Conservation (phyloP, 2,888 invertebrate species). For the Cheilosia vernalis region DNA sequence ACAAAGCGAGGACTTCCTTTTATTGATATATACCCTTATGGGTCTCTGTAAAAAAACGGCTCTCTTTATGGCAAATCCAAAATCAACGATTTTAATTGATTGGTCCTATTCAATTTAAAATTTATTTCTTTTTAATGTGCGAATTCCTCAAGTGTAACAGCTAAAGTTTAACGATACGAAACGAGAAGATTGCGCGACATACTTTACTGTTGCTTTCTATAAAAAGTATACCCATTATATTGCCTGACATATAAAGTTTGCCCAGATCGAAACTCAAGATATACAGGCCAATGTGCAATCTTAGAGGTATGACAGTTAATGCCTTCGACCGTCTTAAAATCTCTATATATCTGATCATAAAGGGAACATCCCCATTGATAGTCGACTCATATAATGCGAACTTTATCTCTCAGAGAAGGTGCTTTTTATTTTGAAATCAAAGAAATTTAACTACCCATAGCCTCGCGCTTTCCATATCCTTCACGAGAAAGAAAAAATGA, state of each 20-base stretch:
- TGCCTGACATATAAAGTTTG: slow-evolving; percentile 63
- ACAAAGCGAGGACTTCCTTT: slow-evolving; percentile 34
- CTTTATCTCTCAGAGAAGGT: slow-evolving; percentile 41
- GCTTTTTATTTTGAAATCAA: slow-evolving; percentile 70
- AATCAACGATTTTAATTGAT: slow-evolving; percentile 75
- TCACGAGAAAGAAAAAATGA: slow-evolving; percentile 31
- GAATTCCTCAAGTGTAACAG: slow-evolving; percentile 73
- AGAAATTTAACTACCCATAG: slow-evolving; percentile 67
- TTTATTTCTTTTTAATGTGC: slow-evolving; percentile 72
- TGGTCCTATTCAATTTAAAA: slow-evolving; percentile 73
- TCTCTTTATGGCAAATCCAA: slow-evolving; percentile 65
- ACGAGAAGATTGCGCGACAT: slow-evolving; percentile 49
- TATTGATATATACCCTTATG: slow-evolving; percentile 40
- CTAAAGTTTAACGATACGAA: slow-evolving; percentile 72
- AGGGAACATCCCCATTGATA: slow-evolving; percentile 32
- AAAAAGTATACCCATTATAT: slow-evolving; percentile 47
- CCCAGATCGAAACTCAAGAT: slow-evolving; percentile 64
- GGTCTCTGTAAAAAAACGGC: slow-evolving; percentile 33
- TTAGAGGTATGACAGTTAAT: slow-evolving; percentile 51
- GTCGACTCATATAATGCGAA: slow-evolving; percentile 4
- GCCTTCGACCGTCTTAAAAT: slow-evolving; percentile 71
- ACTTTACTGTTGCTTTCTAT: slow-evolving; percentile 60
- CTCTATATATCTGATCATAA: slow-evolving; percentile 56
- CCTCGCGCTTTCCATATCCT: slow-evolving; percentile 18
- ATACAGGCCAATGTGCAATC: slow-evolving; percentile 57